A percentile compares a stretch with the other conserved stretches of the same genome.
These are phyloP conservation scores for Lutjanus campechanus DNA, from an alignment of 2,797 vertebrate genomes.

Conservation along the genomic window DNA sequence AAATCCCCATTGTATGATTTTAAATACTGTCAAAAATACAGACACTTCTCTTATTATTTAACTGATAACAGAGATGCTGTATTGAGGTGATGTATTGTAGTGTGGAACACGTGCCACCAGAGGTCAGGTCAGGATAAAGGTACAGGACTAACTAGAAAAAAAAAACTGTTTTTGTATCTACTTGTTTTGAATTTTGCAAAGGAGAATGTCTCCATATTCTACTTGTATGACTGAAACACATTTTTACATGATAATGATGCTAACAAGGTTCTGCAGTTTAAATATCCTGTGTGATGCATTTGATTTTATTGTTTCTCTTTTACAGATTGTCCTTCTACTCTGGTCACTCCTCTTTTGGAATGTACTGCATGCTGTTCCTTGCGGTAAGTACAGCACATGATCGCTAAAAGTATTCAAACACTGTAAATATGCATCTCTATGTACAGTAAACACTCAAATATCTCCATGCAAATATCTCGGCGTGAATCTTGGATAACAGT, in stretches of 20 bases:
- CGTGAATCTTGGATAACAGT: slow-evolving; percentile 19
- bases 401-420: slow-evolving; percentile 4
- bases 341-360: slow-evolving; percentile 98
- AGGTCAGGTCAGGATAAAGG: too few relatives aligned
- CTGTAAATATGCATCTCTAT: slow-evolving; percentile 2
- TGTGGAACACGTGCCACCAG: too few relatives aligned
- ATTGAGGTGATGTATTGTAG: too few relatives aligned
- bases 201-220: background rate
- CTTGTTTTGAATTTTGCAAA: background rate
- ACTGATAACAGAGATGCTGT: too few relatives aligned
- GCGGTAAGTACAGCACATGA: slow-evolving; percentile 90
- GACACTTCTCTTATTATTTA: too few relatives aligned
- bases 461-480: slow-evolving; percentile 23
- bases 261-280: background rate
- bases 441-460: slow-evolving; percentile 14
- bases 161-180: too few relatives aligned
- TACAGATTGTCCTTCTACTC: slow-evolving; percentile 97
- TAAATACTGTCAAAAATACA: too few relatives aligned
- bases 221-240: background rate
- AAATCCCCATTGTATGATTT: too few relatives aligned
- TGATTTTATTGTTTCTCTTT: slow-evolving; percentile 10
- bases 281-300: background rate
- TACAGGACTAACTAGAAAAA: too few relatives aligned
- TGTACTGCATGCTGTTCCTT: slow-evolving; percentile 99
- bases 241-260: background rate